These are phyloP conservation scores for Protophormia terraenovae DNA, from an alignment of 2,888 invertebrate species.

Conservation along the genomic window DNA sequence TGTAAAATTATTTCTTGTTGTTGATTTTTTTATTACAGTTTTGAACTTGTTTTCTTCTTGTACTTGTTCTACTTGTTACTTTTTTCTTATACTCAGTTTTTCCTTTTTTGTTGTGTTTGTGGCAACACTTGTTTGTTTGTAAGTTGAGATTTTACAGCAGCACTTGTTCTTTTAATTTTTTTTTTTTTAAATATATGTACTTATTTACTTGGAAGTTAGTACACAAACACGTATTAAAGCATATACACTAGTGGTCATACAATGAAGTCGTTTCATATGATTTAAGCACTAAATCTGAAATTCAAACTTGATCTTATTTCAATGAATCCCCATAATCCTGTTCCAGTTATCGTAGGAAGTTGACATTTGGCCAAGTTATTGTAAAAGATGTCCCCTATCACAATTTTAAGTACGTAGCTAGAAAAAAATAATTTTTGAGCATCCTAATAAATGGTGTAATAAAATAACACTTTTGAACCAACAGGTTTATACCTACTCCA, in stretches of 20 bases:
- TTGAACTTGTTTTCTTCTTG: constrained; percentile 63
- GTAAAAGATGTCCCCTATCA: too few relatives aligned
- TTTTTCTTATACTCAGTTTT: constrained; percentile 18
- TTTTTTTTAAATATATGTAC: not conserved
- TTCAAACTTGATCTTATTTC: too few relatives aligned
- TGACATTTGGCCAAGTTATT: too few relatives aligned
- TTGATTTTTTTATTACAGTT: constrained; percentile 48
- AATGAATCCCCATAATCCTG: too few relatives aligned
- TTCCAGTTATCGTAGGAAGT: too few relatives aligned
- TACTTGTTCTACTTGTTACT: constrained; percentile 61
- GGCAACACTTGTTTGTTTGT: constrained; percentile 37
- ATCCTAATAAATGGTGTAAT: too few relatives aligned
- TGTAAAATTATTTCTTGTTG: constrained; percentile 21
- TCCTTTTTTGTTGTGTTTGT: constrained; percentile 16
- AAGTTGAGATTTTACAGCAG: constrained; percentile 37
- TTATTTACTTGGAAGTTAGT: not conserved
- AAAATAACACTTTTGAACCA: too few relatives aligned
- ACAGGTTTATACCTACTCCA: too few relatives aligned
- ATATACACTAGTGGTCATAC: not conserved
- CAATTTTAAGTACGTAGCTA: too few relatives aligned
- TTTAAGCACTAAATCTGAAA: too few relatives aligned
- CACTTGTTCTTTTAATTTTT: constrained; percentile 40
- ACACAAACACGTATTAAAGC: not conserved
- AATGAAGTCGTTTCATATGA: not conserved
- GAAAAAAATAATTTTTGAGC: too few relatives aligned